Evolutionary conservation across 2,113 vertebrate genomes (phyloP).

Genomic region (Leptodactylus fuscus): DNA sequence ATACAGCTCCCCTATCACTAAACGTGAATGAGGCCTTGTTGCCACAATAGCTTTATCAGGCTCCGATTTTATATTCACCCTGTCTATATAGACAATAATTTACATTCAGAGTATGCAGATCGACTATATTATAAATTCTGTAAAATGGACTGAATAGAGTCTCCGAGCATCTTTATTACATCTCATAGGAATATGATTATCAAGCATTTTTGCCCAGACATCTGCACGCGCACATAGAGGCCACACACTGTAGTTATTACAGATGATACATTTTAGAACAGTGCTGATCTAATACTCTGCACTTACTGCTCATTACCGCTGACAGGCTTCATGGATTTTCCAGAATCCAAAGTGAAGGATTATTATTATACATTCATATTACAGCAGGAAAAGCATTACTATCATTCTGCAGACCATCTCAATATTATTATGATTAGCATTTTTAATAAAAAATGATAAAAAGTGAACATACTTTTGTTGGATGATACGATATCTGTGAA

Average conservation of each 20-base stretch:
- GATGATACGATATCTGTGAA: background rate
- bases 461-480: background rate
- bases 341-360: background rate
- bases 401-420: background rate
- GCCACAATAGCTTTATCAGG: background rate
- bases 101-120: constrained; percentile 39
- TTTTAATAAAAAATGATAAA: background rate
- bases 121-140: background rate
- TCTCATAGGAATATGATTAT: constrained; percentile 39
- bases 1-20: background rate
- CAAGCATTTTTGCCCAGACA: constrained; percentile 41
- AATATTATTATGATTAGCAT: background rate
- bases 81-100: background rate
- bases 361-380: constrained; percentile 6
- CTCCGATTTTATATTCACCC: background rate
- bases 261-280: constrained; percentile 48
- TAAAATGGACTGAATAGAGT: constrained; percentile 28
- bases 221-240: constrained; percentile 33
- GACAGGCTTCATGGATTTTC: constrained; percentile 32
- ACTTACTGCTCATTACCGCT: constrained; percentile 31
- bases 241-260: constrained; percentile 41
- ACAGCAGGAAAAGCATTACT: background rate
- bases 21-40: background rate
- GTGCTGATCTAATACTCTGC: constrained; percentile 41
- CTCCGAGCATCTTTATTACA: constrained; percentile 31